Evolutionary conservation across 2,888 invertebrate genomes (phyloP), one percentile per base, ranked within the genome.

Genomic region (Dynastes hyllus): DNA sequence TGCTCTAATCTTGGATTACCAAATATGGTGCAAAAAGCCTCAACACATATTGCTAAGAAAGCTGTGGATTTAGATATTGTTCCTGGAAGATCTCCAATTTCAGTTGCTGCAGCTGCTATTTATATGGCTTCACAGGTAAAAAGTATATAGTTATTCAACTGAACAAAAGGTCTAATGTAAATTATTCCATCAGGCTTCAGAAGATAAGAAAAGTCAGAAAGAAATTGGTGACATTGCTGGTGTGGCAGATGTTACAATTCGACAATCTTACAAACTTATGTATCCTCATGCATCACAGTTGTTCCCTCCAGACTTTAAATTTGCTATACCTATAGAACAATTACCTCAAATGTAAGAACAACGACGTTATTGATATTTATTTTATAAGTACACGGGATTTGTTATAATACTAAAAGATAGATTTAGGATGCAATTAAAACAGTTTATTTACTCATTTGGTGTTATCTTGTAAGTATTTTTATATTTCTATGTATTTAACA

Each of bases 151-250:
- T 16, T n/a, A 2, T 32, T 4, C 32, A 32, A 55, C 2, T 8
- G 22, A 65, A 53, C 16, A n/a, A 29, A 63, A n/a, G 63, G 8
- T 9, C 8, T 50, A 45, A 66, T 55, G 1, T 40, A 22, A 1
- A 11, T 1, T 27, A 53, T 67, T 40, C 22, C 1, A 22, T 58
- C 80, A 89, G 94, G 97, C 98, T 0, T 97, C 97, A 0, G 97
- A 96, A 84, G 95, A 97, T 87, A 96, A 98, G 87, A 94, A 96
- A 84, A 96, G 96, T 82, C 98, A 98, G 88, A 98, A 98, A 89
- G 99, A 99, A 90, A 99, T 99, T 84, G 98, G 98, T 0, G 98
- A 99, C 86, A 97, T 98, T 84, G 98, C 99, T 51, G 99, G 99
- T 53, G 98, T 98, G 0, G 99, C 99, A 2, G 99, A 99, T 88